Conservation (phyloP, 2,888 invertebrate genomes). For the Campoplex nolae region DNA sequence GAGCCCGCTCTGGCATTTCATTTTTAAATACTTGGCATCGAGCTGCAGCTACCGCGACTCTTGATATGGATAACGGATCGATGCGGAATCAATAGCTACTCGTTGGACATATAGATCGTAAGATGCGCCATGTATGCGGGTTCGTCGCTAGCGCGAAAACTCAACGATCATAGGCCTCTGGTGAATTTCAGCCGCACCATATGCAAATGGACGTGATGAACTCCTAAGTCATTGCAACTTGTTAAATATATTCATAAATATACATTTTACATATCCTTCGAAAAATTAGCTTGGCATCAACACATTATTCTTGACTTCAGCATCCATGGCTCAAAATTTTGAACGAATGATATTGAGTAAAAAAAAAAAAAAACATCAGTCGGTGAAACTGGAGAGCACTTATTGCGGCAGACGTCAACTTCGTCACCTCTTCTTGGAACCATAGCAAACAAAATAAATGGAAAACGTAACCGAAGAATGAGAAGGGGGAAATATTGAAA, state of each 20-base stretch:
- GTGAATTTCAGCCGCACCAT: too few relatives aligned
- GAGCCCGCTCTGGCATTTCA: too few relatives aligned
- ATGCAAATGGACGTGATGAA: too few relatives aligned
- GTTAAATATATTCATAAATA: not conserved
- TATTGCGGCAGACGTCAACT: constrained; percentile 35
- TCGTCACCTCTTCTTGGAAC: constrained; percentile 50
- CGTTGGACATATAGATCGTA: too few relatives aligned
- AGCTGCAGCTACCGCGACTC: too few relatives aligned
- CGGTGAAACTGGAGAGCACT: constrained; percentile 67
- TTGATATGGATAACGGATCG: too few relatives aligned
- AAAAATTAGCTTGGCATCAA: not conserved
- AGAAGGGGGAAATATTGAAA: not conserved
- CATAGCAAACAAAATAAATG: constrained; percentile 16
- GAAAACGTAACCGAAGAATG: not conserved
- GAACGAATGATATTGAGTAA: not conserved
- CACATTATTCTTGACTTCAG: not conserved
- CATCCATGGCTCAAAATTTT: not conserved
- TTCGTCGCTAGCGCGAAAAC: too few relatives aligned
- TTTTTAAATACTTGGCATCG: too few relatives aligned
- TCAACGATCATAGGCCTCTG: too few relatives aligned
- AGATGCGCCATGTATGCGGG: too few relatives aligned
- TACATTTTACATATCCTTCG: not conserved
- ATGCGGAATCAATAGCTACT: too few relatives aligned
- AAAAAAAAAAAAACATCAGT: constrained; percentile 6
- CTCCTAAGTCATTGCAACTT: too few relatives aligned